These are phyloP conservation scores for Eilema caniola DNA, from an alignment of 2,888 invertebrate species.

Conservation along the genomic window DNA sequence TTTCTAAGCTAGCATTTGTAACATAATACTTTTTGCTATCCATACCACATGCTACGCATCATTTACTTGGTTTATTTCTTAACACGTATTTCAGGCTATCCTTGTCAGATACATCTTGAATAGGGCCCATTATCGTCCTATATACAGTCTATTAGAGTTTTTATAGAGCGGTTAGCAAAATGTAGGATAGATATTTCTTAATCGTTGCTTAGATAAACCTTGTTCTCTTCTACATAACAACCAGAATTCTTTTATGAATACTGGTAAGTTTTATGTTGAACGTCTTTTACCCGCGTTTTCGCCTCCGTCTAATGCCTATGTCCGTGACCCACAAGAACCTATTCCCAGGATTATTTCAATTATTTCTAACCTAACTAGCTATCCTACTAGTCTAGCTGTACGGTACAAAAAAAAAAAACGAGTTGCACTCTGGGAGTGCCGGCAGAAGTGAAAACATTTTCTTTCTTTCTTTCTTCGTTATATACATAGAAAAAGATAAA, in stretches of 20 bases:
- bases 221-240: background rate
- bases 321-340: too few relatives aligned
- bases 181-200: constrained; percentile 18
- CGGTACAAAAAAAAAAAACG: too few relatives aligned
- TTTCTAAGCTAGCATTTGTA: background rate
- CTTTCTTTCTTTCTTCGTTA: too few relatives aligned
- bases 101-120: constrained; percentile 36
- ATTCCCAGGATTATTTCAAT: too few relatives aligned
- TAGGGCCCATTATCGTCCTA: constrained; percentile 24
- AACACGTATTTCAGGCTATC: constrained; percentile 26
- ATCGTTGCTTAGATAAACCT: background rate
- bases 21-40: constrained; percentile 1
- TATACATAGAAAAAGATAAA: too few relatives aligned
- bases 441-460: too few relatives aligned
- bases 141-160: constrained; percentile 18
- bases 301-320: too few relatives aligned
- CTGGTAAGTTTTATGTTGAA: too few relatives aligned
- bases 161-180: constrained; percentile 26
- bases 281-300: too few relatives aligned
- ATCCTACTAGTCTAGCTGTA: too few relatives aligned
- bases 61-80: constrained; percentile 30
- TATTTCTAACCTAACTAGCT: too few relatives aligned
- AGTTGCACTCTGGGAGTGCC: too few relatives aligned
- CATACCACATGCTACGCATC: constrained; percentile 15
- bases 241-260: background rate